Conservation (phyloP, 2,113 vertebrate species). For the Xenotilapia flavipinnis region DNA sequence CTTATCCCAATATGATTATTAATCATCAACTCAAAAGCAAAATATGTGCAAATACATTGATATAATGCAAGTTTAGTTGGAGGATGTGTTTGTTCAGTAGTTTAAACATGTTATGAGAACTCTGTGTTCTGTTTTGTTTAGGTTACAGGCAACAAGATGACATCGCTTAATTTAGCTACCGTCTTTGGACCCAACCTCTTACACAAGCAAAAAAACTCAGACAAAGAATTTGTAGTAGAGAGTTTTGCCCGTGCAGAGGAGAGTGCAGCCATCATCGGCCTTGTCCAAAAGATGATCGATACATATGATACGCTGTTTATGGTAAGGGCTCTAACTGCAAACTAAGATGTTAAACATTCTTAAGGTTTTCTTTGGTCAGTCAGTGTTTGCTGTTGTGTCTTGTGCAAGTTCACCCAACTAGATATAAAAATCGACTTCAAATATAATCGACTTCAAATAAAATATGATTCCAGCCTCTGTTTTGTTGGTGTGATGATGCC, state of each 20-base stretch:
- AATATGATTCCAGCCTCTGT: not conserved
- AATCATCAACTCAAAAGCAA: not conserved
- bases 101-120: not conserved
- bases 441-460: not conserved
- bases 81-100: not conserved
- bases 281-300: conserved; percentile 90
- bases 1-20: not conserved
- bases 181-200: conserved; percentile 96
- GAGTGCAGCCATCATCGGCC: conserved; percentile 85
- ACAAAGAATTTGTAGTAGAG: conserved; percentile 94
- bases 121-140: conserved; percentile 47
- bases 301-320: conserved; percentile 84
- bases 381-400: not conserved
- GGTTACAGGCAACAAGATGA: conserved; percentile 98
- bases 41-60: not conserved
- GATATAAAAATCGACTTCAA: conserved; percentile 31
- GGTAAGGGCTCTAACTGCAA: conserved; percentile 67
- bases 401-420: not conserved
- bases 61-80: not conserved
- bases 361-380: not conserved
- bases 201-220: conserved; percentile 91
- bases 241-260: conserved; percentile 93
- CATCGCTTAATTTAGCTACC: conserved; percentile 91
- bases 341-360: not conserved
- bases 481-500: not conserved